phyloP scores from a whole-genome alignment of 1,140 invertebrate genomes.

The Paraescarpia echinospica region DNA sequence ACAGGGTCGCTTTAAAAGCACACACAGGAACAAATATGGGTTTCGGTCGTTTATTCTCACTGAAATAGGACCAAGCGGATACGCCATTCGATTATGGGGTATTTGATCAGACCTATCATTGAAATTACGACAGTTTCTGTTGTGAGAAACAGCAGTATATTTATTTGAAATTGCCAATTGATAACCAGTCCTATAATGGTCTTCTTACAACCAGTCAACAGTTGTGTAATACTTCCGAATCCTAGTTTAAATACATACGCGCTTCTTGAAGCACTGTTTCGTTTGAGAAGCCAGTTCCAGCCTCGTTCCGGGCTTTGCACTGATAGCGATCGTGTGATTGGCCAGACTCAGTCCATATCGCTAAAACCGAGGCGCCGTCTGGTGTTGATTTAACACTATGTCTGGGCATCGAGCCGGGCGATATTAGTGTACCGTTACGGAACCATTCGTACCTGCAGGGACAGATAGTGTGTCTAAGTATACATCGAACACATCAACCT shows the following conservation, averaged over 20 bases:
- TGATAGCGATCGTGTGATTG: not conserved
- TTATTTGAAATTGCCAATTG: too few species aligned
- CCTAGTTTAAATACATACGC: not conserved
- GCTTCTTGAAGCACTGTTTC: not conserved
- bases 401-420: not conserved
- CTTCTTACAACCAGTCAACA: too few species aligned
- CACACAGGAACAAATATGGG: too few species aligned
- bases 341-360: not conserved
- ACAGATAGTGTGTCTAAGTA: not conserved
- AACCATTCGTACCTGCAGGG: not conserved
- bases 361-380: not conserved
- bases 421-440: not conserved
- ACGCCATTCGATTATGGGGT: too few species aligned
- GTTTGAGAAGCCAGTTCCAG: not conserved
- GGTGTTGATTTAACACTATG: not conserved
- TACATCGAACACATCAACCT: not conserved
- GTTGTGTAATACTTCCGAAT: not conserved
- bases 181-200: too few species aligned
- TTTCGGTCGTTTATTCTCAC: too few species aligned
- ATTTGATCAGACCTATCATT: too few species aligned
- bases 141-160: too few species aligned
- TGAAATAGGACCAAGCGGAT: too few species aligned
- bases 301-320: not conserved
- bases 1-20: too few species aligned
- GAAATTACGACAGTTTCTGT: too few species aligned